Base-by-base conservation (phyloP, 1,140 invertebrate species). In the Lerema accius region DNA sequence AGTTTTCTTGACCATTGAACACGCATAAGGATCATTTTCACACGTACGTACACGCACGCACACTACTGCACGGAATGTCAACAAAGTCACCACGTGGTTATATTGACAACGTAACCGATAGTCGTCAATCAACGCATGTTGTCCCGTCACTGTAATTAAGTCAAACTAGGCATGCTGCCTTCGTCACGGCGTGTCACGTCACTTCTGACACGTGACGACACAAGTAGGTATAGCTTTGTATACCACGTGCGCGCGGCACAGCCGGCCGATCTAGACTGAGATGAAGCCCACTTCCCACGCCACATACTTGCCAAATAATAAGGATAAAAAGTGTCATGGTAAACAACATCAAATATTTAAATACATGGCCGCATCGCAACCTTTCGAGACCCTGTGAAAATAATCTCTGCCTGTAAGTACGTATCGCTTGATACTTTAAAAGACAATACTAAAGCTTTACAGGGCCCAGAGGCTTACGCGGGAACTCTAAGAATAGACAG, bases 201-300 rank as follows among this genome's bases (percentile, higher is more conserved):
- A 37, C 50, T 4, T 59, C 46, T 59, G 32, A 42, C 43, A 19
- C 40, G 61, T 63, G 64, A 66, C 64, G 50, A 50, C 56, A 65
- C 49, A 28, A 51, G 50, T 45, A 63, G 19, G 50, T 70, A 76
- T 71, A 76, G 50, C 50, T 73, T 71, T 75, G 51, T 64, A 69
- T 79, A 70, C 28, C 63, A 80, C 78, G 80, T 79, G 80, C 71
- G 73, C 69, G 69, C 77, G 58, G 64, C 53, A 58, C 74, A 76
- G 50, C 76, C 70, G 81, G 70, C 71, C 71, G 78, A 72, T 81
- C 76, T 80, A 76, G 77, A 82, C 77, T 84, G 80, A 82, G 71
- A 83, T 76, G 69, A 69, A 76, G 62, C 61, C 70, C 67, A 73
- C 65, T 70, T 71, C 74, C 71, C 56, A 63, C 67, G 64, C 62